Conservation (phyloP, 2,113 vertebrate genomes). For the Empidonax traillii region DNA sequence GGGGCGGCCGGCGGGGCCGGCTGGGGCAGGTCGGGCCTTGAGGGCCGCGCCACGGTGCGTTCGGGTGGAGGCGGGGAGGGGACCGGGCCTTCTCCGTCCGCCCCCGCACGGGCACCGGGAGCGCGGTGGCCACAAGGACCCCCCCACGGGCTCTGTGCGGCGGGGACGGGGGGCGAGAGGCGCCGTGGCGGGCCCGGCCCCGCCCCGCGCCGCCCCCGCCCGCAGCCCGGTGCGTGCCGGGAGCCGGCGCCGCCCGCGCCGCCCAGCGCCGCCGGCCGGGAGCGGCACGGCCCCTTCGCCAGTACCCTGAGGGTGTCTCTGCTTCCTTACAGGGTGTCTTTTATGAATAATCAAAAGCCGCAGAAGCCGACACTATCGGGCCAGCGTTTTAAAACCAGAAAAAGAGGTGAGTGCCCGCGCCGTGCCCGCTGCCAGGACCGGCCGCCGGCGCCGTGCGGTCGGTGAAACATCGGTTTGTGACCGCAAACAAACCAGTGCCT, state of each 20-base stretch:
- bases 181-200: background rate
- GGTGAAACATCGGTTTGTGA: fast-evolving
- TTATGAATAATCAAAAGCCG: conserved; percentile 99
- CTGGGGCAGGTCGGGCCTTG: background rate
- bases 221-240: background rate
- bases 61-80: background rate
- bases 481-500: fast-evolving
- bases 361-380: conserved; percentile 99
- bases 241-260: background rate
- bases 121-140: background rate
- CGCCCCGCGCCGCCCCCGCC: background rate
- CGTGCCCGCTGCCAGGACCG: background rate
- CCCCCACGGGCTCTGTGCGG: background rate
- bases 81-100: too few relatives aligned
- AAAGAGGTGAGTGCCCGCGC: conserved; percentile 82
- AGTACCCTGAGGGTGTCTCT: background rate
- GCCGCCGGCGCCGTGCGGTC: background rate
- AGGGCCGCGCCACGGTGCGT: background rate
- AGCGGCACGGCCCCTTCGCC: background rate
- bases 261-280: background rate
- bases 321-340: conserved; percentile 86
- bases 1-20: background rate
- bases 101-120: background rate
- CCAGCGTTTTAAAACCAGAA: conserved; percentile 99
- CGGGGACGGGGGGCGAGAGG: background rate